Conservation (phyloP, 2,113 vertebrate species). For the Etia nguti region DNA sequence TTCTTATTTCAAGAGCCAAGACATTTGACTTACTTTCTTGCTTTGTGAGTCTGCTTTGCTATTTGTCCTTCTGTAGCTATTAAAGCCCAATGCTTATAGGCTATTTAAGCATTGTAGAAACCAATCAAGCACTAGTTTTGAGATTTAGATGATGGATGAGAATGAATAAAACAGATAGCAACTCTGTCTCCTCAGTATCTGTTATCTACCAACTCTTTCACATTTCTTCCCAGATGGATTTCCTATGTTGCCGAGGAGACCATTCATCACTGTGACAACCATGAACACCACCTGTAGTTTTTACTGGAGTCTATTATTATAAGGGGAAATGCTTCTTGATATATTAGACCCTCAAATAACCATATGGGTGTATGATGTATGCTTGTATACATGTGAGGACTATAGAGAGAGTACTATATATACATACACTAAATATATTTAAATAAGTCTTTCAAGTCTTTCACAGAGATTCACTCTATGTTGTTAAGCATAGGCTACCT, state of each 20-base stretch:
- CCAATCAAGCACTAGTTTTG: slow-evolving; percentile 2
- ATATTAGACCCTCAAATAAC: not conserved
- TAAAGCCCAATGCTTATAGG: slow-evolving; percentile 9
- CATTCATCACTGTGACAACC: slow-evolving; percentile 67
- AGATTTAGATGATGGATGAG: slow-evolving; percentile 46
- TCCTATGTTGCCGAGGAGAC: slow-evolving; percentile 63
- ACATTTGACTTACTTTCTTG: not conserved
- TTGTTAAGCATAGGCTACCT: not conserved
- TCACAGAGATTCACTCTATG: not conserved
- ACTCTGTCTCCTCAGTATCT: slow-evolving; percentile 37
- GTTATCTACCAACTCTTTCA: slow-evolving; percentile 61
- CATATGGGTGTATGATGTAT: not conserved
- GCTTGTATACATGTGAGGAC: not conserved
- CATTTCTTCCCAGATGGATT: slow-evolving; percentile 60
- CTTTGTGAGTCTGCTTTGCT: not conserved
- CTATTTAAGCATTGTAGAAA: not conserved
- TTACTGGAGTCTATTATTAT: slow-evolving; percentile 54
- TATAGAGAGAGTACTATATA: not conserved
- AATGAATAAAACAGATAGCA: slow-evolving; percentile 38
- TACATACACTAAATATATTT: not conserved
- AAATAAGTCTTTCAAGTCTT: not conserved
- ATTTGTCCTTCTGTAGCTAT: not conserved
- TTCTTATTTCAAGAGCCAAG: slow-evolving; percentile 14
- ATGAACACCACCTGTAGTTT: slow-evolving; percentile 49
- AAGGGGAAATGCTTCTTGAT: slow-evolving; percentile 2